Evolutionary conservation across 2,113 vertebrate species (phyloP).

Genomic region (Sebastes schlegelii): DNA sequence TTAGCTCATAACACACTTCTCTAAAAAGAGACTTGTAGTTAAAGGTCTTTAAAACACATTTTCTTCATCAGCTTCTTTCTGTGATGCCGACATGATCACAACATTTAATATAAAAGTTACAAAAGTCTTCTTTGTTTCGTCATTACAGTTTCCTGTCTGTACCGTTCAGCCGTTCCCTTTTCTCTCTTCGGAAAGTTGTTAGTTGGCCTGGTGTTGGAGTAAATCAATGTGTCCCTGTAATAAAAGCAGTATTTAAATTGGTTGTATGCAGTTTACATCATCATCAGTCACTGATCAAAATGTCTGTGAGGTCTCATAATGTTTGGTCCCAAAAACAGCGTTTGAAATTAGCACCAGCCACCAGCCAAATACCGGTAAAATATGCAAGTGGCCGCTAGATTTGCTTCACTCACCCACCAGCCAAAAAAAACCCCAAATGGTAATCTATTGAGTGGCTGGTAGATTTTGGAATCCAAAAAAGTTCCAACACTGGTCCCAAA

Average conservation of each 20-base stretch:
- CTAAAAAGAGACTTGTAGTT: constrained; percentile 11
- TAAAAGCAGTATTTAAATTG: constrained; percentile 1
- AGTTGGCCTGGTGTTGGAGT: not conserved
- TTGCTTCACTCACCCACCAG: too few species aligned
- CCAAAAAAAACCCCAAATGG: too few species aligned
- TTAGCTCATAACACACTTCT: too few species aligned
- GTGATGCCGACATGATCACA: not conserved
- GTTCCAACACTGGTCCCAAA: not conserved
- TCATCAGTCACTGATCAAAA: not conserved
- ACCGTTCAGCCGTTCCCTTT: not conserved
- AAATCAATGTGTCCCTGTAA: not conserved
- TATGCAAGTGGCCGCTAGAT: too few species aligned
- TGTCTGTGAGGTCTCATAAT: not conserved
- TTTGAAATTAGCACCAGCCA: too few species aligned
- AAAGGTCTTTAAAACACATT: constrained; percentile 15
- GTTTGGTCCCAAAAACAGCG: not conserved
- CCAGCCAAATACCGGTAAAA: too few species aligned
- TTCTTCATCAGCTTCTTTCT: constrained; percentile 6
- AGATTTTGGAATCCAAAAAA: too few species aligned
- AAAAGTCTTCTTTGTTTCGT: not conserved
- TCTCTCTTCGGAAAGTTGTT: not conserved
- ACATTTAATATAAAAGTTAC: not conserved
- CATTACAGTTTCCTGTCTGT: not conserved
- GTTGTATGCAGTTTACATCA: not conserved
- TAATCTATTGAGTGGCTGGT: too few species aligned